Base-by-base conservation (phyloP, 1,140 invertebrate species). In the Trichonephila inaurata region DNA sequence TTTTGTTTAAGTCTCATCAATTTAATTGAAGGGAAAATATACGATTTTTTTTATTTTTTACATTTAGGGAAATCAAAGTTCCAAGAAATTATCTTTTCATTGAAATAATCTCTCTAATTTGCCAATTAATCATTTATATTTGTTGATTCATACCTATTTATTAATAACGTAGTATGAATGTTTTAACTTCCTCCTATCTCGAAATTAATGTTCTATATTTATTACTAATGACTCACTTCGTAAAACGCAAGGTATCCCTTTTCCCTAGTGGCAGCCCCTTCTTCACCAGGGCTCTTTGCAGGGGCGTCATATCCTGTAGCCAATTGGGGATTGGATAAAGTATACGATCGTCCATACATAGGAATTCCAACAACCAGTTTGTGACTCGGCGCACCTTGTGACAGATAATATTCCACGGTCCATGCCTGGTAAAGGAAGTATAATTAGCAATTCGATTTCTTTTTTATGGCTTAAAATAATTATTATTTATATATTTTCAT, bases 281-380 rank as follows among this genome's bases (percentile, higher is more conserved):
- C 97, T 94, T 97, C 97, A 0, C 98, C 98, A 10, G 98, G 98
- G 8, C 98, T 98, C 95, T 98, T 98, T n/a, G 98, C 97, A 0
- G 98, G 98, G 1, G 98, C 97, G 1, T 98, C 98, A 58, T 98
- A 96, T 66, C 97, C 97, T 16, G 96, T 97, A 16, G 97, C 97
- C 88, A 97, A 7, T 18, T 87, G 66, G 21, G 97, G 96, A 96
- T 98, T 98, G 95, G 98, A 97, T 40, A 99, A 96, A 0, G 98
- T 98, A 95, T 98, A 99, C 0, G 98, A 98, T 60, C 98, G 96
- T 24, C 98, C 98, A 95, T 99, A 99, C 3, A 98, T 99, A 4
- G 99, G 98, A 69, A 99, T 98, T 85, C 98, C 99, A 8, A 99
- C 95, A 1, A 99, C 97, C 58, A 99, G 95, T 96, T 99, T 99